Conservation (phyloP, 2,113 vertebrate species). For the Takifugu bimaculatus region DNA sequence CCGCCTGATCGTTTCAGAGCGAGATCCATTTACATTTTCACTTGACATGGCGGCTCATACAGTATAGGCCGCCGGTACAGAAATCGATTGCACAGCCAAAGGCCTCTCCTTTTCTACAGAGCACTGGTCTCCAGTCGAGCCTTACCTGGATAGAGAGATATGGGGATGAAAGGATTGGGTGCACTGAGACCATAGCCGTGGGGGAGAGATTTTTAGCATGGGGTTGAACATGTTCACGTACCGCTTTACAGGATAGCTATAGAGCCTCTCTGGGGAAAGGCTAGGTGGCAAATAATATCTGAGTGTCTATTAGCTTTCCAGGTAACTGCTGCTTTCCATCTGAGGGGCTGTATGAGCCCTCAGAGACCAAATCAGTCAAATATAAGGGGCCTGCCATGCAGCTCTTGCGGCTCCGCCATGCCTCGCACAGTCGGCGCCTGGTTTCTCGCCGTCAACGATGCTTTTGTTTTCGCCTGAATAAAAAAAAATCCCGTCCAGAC, state of each 20-base stretch:
- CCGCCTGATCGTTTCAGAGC: conserved; percentile 57
- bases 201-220: conserved; percentile 55
- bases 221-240: conserved; percentile 57
- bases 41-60: conserved; percentile 56
- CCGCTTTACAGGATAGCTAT: conserved; percentile 52
- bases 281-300: conserved; percentile 46
- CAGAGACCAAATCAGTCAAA: conserved; percentile 36
- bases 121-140: conserved; percentile 57
- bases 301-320: conserved; percentile 57
- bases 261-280: conserved; percentile 51
- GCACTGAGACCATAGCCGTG: conserved; percentile 54
- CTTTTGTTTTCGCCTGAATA: conserved; percentile 29
- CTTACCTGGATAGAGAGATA: conserved; percentile 68
- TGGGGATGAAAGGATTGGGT: conserved; percentile 63
- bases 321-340: conserved; percentile 40
- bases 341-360: conserved; percentile 42
- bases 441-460: conserved; percentile 37
- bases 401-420: conserved; percentile 17
- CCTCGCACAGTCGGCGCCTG: conserved; percentile 24
- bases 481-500: conserved; percentile 17
- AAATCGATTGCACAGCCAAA: conserved; percentile 66
- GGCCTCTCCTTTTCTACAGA: conserved; percentile 51
- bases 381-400: conserved; percentile 34
- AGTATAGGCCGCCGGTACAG: conserved; percentile 58
- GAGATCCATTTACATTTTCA: conserved; percentile 63